Percentiles rank a stretch among this genome's conserved stretches.
Conservation (phyloP, 2,797 vertebrate genomes). For the Myoxocephalus aenaeus region DNA sequence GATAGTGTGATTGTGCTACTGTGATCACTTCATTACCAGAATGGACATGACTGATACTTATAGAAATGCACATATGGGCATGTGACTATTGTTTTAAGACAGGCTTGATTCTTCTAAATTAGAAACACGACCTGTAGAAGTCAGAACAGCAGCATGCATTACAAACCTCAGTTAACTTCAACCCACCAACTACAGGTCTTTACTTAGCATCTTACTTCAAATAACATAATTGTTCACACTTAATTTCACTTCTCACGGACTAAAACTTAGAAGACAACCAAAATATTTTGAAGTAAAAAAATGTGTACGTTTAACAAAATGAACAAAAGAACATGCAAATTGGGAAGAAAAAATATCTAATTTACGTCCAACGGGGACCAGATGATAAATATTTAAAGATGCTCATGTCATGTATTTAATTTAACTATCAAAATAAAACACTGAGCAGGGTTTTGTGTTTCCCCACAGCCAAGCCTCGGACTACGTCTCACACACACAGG, state of each 20-base stretch:
- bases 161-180: not conserved
- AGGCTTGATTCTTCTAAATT: not conserved
- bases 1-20: too few relatives aligned
- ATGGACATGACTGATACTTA: not conserved
- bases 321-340: too few relatives aligned
- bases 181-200: conserved; percentile 6
- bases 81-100: not conserved
- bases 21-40: not conserved
- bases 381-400: conserved; percentile 29
- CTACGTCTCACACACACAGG: not conserved
- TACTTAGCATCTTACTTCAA: conserved; percentile 2
- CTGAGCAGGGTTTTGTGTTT: conserved; percentile 9
- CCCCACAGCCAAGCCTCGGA: not conserved
- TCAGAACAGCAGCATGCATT: not conserved
- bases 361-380: not conserved
- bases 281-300: too few relatives aligned
- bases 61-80: not conserved
- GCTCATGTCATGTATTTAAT: conserved; percentile 27
- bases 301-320: too few relatives aligned
- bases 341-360: too few relatives aligned
- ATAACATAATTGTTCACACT: conserved; percentile 11
- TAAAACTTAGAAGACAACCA: too few relatives aligned
- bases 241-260: conserved; percentile 20
- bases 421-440: conserved; percentile 43
- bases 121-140: not conserved